Percentiles rank a stretch among this genome's conserved stretches.
Evolutionary conservation across 2,888 invertebrate genomes (phyloP).

Genomic region (Ophion ventricosus): DNA sequence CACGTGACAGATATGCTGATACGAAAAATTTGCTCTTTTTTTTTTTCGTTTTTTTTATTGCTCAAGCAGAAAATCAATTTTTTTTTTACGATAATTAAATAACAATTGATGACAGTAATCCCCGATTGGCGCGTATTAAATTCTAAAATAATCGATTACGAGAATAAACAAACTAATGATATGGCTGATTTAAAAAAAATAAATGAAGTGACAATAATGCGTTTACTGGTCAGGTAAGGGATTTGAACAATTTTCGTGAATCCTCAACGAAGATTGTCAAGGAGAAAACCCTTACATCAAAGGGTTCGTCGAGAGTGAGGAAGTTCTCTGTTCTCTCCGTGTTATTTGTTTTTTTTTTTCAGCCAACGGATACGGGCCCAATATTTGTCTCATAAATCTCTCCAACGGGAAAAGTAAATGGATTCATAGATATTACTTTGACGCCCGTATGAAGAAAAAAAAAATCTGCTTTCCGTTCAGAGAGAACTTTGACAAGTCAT

Average conservation of each 20-base stretch:
- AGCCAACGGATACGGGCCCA: constrained; percentile 13
- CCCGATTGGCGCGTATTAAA: constrained; percentile 18
- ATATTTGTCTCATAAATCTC: constrained; percentile 15
- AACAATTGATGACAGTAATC: constrained; percentile 26
- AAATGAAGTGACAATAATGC: constrained; percentile 46
- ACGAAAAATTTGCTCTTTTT: background rate
- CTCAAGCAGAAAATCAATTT: background rate
- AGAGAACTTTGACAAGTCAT: too few species aligned
- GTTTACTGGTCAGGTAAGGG: constrained; percentile 19
- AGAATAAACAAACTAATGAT: constrained; percentile 51
- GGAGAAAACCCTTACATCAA: constrained; percentile 7
- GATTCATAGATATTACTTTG: background rate
- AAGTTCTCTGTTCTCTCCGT: constrained; percentile 16
- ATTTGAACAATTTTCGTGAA: background rate
- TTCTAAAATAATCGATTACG: constrained; percentile 23
- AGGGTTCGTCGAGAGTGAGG: constrained; percentile 18
- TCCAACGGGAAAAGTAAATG: background rate
- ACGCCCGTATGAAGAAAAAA: background rate
- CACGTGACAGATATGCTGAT: background rate
- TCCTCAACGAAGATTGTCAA: constrained; percentile 21
- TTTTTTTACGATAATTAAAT: constrained; percentile 4
- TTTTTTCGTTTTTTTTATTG: too few species aligned
- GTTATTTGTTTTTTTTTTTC: constrained; percentile 25
- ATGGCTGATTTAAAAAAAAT: constrained; percentile 52
- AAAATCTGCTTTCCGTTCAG: too few species aligned